Evolutionary conservation across 1,140 invertebrate species (phyloP).

Genomic region (Trissolcus basalis): DNA sequence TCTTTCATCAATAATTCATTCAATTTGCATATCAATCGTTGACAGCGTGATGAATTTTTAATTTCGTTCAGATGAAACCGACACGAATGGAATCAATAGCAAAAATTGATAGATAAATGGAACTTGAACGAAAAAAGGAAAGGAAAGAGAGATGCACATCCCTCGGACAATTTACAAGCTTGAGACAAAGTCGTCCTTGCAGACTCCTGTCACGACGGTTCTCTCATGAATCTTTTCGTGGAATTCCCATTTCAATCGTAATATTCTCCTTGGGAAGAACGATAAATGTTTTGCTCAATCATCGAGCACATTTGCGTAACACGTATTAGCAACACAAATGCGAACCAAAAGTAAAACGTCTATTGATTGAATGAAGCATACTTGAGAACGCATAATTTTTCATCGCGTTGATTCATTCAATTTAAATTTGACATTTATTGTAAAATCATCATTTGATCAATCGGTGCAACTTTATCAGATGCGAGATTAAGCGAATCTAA

Average conservation of each 20-base stretch:
- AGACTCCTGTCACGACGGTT: constrained; percentile 1
- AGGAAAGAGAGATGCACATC: background rate
- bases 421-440: background rate
- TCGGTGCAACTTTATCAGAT: no score
- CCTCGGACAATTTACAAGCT: background rate
- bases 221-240: constrained; percentile 26
- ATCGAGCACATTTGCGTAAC: constrained; percentile 49
- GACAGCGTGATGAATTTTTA: no score
- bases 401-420: constrained; percentile 1
- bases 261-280: constrained; percentile 36
- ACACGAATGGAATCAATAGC: no score
- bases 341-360: constrained; percentile 35
- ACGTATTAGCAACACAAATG: constrained; percentile 41
- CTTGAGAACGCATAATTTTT: constrained; percentile 2
- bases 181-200: constrained; percentile 33
- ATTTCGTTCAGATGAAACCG: no score
- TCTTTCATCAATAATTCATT: no score
- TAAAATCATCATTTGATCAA: no score
- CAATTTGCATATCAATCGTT: no score
- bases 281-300: constrained; percentile 55
- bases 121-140: background rate
- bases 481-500: no score
- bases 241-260: constrained; percentile 29
- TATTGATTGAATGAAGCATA: background rate
- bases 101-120: no score